Base-by-base conservation (phyloP, 2,888 invertebrate genomes). In the Trichopoda pennipes region DNA sequence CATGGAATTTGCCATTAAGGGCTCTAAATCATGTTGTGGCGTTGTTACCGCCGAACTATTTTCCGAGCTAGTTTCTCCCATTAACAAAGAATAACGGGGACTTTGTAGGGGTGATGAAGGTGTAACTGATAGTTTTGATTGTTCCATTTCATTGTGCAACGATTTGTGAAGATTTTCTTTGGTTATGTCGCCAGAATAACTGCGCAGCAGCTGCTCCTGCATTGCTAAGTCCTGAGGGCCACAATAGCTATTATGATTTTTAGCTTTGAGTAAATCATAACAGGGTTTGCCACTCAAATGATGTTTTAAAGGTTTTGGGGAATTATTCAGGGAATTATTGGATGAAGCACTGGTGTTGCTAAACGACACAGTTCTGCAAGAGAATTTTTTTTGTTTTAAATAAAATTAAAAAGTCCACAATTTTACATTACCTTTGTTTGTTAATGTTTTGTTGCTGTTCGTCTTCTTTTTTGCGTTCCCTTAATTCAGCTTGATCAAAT, bases 31-130 rank as follows among this genome's bases (percentile, higher is more conserved):
- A 82, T 90, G 91, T 51, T 91, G 89, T 6, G 91, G 91, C 3
- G 91, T 91, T 85, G 89, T 91, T 3, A 91, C 89, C 2, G 91
- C 89, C 44, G 91, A 91, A 83, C 91, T 91, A 69, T 90, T 90
- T 76, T 91, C 91, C 1, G 91, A 91, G 79, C 91, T 91, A 23
- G 91, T 91, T 49, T 91, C 91, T 63, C 91, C 91, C 28, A 91
- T 86, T 60, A 91, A 85, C 81, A 91, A 80, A n/a, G 91, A 91
- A 82, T 91, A 91, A 2, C 91, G 88, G n/a, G 91, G 91, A 85
- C 90, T 90, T 81, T 89, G 89, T 16, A 88, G 84, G 0, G 91
- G 91, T 38, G 91, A 91, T 19, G 91, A 91, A 35, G 91, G 91
- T 53, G 91, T 91, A 21, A 89, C 87, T 3, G 88, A 85, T 32